Percentiles rank a stretch among this genome's conserved stretches.
Evolutionary conservation across 2,113 vertebrate species (phyloP).

Genomic region (Spea bombifrons): DNA sequence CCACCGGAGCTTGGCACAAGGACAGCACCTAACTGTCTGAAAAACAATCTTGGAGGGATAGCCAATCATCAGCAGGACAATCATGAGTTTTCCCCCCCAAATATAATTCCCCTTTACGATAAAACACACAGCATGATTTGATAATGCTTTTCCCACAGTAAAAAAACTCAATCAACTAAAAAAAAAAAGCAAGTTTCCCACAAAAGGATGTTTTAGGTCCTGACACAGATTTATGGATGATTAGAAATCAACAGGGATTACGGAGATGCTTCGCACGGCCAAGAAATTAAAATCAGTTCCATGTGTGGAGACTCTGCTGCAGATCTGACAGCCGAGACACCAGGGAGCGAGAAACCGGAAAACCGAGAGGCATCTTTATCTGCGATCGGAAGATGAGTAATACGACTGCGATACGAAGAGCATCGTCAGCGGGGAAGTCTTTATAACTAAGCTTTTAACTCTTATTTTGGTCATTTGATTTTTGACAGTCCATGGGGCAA

Average conservation of each 20-base stretch:
- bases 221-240: slow-evolving; percentile 26
- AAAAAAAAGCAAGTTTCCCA: slow-evolving; percentile 23
- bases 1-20: too few species aligned
- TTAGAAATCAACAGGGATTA: slow-evolving; percentile 34
- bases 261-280: slow-evolving; percentile 28
- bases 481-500: too few species aligned
- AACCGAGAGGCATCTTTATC: neutral
- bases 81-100: too few species aligned
- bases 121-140: slow-evolving; percentile 28
- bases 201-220: slow-evolving; percentile 16
- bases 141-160: slow-evolving; percentile 31
- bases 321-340: neutral
- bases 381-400: neutral
- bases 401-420: too few species aligned
- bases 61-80: too few species aligned
- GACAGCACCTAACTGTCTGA: too few species aligned
- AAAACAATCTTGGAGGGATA: too few species aligned
- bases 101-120: slow-evolving; percentile 1
- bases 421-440: too few species aligned
- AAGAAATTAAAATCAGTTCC: slow-evolving; percentile 37
- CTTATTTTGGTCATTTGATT: too few species aligned
- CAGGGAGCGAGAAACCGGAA: neutral
- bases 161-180: slow-evolving; percentile 36
- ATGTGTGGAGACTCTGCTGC: slow-evolving; percentile 20
- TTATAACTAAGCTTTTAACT: too few species aligned